Evolutionary conservation across 2,113 vertebrate genomes (phyloP), one percentile per base, ranked within the genome.

Genomic region (Pao palembangensis): DNA sequence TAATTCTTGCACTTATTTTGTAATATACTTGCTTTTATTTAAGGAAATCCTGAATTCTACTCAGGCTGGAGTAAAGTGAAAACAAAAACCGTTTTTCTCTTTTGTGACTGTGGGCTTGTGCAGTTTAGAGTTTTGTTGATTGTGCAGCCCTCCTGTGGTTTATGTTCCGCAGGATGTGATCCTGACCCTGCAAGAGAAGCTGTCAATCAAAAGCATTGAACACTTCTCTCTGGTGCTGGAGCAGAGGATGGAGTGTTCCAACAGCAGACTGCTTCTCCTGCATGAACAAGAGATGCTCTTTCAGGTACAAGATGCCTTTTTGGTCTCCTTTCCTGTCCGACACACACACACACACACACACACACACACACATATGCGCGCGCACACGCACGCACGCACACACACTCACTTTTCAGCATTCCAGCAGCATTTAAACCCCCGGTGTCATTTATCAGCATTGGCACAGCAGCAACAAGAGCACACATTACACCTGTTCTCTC

Each of bases 151-250:
- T 1, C 8, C 2, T 61, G 38, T 57, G 47, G 6, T 38, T 38
- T 38, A 2, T 38, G 34, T 38, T 38, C 81, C 63, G 53, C 85
- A 98, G 96, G 95, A 98, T 72, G 96, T 98, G 88, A 94, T 98
- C 82, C 85, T 95, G 91, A 98, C 95, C 52, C 94, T 98, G 79
- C 96, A 98, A 89, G 96, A 98, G 91, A 98, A 98, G 76, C 93
- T 98, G 79, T 98, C 95, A 63, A 95, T 98, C 90, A 97, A 94
- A 76, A 93, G 95, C 92, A 95, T 98, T 10, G 96, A 98, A 80
- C 95, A 98, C 81, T 98, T 98, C 90, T 97, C 95, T 21, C 89
- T 98, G 64, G 92, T 96, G 90, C 83, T 98, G 90, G 96, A 98
- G 76, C 94, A 98, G 84, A 93, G 89, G 59, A 79, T 75, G 0